Evolutionary conservation across 37 sponge, comb jelly and placozoan species (phyloP), one percentile per base, ranked within the genome.

Genomic region (Theonella swinhoei): DNA sequence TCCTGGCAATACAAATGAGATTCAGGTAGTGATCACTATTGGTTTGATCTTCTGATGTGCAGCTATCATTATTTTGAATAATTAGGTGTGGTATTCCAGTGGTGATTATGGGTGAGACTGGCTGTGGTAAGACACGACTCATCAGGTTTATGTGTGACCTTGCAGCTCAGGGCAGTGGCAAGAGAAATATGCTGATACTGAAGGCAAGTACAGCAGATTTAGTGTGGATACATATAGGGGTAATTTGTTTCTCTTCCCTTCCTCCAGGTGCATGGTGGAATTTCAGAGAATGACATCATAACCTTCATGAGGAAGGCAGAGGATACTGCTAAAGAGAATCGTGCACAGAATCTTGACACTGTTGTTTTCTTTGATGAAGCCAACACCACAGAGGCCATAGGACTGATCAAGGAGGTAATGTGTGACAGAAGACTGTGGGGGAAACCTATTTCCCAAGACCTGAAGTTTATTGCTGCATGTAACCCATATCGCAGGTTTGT

Each of bases 351-450:
- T 17, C 37, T 89, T 72, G 73, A 79, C 66, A 98, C 96, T 31
- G 89, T 98, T 19, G 72, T 96, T 19, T 98, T 98, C 87, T 98
- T 98, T 94, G 99, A 98, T 88, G 99, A 98, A 86, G 99, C 99
- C 28, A 98, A 98, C 83, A 95, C 99, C 29, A 98, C 93, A 58
- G 95, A 94, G 61, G 92, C 90, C 36, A 79, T 97, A 72, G 96
- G 93, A 36, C 85, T 98, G 77, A 98, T 98, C 64, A 98, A 96
- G 63, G 99, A 98, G 89, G 88, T 98, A 67, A 96, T 98, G 96
- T 98, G 99, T 94, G 96, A 98, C 74, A 75, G 84, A 33, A 86
- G 95, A 40, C 35, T 98, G 42, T 68, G 90, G 39, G 99, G 99
- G 24, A 66, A 79, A 68, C 72, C 87, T 24, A 86, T 98, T 65